Conservation (phyloP, 2,113 vertebrate genomes). For the Bombycilla garrulus region DNA sequence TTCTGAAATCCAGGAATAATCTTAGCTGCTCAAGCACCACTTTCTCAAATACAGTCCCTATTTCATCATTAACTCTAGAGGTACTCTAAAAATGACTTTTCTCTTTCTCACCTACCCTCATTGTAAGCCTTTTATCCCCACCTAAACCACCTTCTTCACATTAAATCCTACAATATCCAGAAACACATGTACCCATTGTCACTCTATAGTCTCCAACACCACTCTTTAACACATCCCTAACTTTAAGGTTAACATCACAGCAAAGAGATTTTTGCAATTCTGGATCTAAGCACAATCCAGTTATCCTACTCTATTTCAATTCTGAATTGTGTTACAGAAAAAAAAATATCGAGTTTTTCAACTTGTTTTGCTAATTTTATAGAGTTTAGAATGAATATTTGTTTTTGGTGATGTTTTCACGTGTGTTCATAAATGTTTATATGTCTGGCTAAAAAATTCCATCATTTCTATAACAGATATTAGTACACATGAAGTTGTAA, state of each 20-base stretch:
- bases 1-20: not conserved
- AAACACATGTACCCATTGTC: not conserved
- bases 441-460: not conserved
- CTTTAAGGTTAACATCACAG: not conserved
- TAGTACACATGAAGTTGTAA: not conserved
- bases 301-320: not conserved
- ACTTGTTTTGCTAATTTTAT: not conserved
- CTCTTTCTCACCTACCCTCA: not conserved
- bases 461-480: not conserved
- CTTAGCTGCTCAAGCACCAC: not conserved
- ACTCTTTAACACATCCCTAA: not conserved
- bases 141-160: not conserved
- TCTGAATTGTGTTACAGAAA: not conserved
- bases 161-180: not conserved
- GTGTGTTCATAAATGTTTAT: not conserved
- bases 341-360: fast-evolving
- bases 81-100: not conserved
- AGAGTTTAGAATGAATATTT: not conserved
- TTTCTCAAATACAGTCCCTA: not conserved
- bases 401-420: not conserved
- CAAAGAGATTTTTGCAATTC: not conserved
- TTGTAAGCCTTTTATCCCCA: not conserved
- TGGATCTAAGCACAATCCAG: not conserved
- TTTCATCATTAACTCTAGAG: not conserved
- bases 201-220: not conserved